Conservation (phyloP, 30 jellyfish, hydroid and myxozoan genomes). For the Hydractinia echinata region DNA sequence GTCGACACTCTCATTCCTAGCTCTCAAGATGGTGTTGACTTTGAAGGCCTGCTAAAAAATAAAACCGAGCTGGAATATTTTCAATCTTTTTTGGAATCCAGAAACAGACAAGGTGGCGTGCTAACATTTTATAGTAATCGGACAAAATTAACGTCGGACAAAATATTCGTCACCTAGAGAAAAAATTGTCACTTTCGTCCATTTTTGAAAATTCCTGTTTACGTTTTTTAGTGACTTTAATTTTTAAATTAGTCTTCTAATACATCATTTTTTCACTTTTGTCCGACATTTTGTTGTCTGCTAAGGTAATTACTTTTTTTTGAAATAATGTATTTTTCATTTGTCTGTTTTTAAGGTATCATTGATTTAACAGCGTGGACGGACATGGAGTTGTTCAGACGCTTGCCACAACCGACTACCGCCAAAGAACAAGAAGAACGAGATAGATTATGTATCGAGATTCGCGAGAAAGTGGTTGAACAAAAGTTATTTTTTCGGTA, state of each 20-base stretch:
- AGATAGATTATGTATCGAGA: constrained; percentile 42
- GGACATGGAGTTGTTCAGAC: constrained; percentile 76
- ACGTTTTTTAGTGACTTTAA: background rate
- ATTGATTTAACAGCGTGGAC: constrained; percentile 64
- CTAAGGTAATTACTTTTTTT: background rate
- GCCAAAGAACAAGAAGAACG: constrained; percentile 37
- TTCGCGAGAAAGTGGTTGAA: constrained; percentile 59
- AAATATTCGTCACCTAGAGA: no score
- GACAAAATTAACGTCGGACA: constrained; percentile 18
- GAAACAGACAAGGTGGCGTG: constrained; percentile 59
- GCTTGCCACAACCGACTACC: constrained; percentile 36
- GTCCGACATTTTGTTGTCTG: constrained; percentile 21
- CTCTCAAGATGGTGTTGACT: constrained; percentile 64
- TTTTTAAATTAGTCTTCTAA: background rate
- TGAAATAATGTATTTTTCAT: background rate
- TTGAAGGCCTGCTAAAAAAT: constrained; percentile 52
- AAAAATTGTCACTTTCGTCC: no score
- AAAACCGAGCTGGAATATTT: constrained; percentile 43
- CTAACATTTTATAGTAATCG: constrained; percentile 37
- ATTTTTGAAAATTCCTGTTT: background rate
- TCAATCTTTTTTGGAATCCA: constrained; percentile 45
- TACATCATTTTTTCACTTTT: background rate
- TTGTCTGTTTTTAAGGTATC: constrained; percentile 3
- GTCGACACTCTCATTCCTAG: constrained; percentile 44
- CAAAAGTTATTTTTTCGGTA: constrained; percentile 68